Conservation (phyloP, 2,113 vertebrate species). For the Pyxicephalus adspersus region DNA sequence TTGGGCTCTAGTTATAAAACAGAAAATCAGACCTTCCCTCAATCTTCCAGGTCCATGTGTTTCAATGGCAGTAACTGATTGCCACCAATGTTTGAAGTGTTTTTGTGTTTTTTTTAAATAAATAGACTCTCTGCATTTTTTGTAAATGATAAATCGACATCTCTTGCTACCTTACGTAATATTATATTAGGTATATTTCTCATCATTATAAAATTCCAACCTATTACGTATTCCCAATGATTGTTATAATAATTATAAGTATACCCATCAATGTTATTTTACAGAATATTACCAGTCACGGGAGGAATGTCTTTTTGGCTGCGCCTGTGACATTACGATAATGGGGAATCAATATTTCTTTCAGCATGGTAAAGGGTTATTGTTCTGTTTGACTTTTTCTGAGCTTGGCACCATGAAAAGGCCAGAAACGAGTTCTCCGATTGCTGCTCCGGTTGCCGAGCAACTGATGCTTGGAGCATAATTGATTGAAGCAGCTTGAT, state of each 20-base stretch:
- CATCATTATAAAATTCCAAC: not conserved
- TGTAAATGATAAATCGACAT: not conserved
- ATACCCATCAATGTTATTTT: conserved; percentile 31
- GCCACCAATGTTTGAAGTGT: too few relatives aligned
- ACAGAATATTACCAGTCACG: not conserved
- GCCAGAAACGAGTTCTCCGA: conserved; percentile 26
- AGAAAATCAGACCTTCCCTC: too few relatives aligned
- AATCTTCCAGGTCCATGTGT: too few relatives aligned
- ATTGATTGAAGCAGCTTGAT: conserved; percentile 56
- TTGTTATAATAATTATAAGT: conserved; percentile 23
- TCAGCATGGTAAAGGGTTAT: conserved; percentile 47
- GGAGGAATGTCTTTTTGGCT: conserved; percentile 29
- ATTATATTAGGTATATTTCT: not conserved
- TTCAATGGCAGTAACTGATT: too few relatives aligned
- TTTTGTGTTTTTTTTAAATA: too few relatives aligned
- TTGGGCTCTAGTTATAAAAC: too few relatives aligned
- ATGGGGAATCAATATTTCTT: conserved; percentile 52
- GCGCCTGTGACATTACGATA: conserved; percentile 49
- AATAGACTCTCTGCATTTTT: not conserved
- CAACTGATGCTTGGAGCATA: conserved; percentile 57
- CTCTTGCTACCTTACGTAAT: too few relatives aligned
- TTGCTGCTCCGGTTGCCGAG: conserved; percentile 53
- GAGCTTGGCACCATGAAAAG: conserved; percentile 43
- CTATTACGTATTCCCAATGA: not conserved
- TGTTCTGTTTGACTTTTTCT: conserved; percentile 50